phyloP scores from a whole-genome alignment of 2,113 vertebrate genomes.

The Callopanchax toddi region DNA sequence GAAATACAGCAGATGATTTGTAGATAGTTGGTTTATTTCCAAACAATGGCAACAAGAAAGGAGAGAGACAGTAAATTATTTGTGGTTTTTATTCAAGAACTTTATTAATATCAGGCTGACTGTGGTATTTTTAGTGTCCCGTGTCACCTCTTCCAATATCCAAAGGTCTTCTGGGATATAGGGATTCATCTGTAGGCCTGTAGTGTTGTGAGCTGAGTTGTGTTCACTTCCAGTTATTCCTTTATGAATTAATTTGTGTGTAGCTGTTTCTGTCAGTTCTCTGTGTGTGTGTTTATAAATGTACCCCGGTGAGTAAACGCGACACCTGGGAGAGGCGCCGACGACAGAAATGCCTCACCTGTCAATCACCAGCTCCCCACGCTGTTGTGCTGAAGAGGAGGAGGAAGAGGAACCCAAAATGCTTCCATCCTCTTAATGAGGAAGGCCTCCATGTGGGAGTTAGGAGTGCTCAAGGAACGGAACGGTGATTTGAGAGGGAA shows the following conservation, averaged over 20 bases:
- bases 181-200: constrained; percentile 26
- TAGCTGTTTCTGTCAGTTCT: constrained; percentile 18
- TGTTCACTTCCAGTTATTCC: background rate
- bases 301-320: constrained; percentile 18
- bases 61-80: constrained; percentile 10
- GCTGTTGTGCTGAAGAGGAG: constrained; percentile 28
- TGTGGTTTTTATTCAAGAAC: background rate
- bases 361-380: constrained; percentile 65
- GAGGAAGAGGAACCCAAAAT: constrained; percentile 35
- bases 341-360: constrained; percentile 64
- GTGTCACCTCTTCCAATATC: constrained; percentile 25
- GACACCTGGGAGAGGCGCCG: constrained; percentile 63
- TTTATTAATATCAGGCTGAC: constrained; percentile 2
- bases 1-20: background rate
- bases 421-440: constrained; percentile 71
- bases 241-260: constrained; percentile 9
- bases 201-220: constrained; percentile 6
- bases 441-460: constrained; percentile 60
- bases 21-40: background rate
- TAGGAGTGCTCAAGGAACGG: constrained; percentile 64
- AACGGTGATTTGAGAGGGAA: constrained; percentile 65
- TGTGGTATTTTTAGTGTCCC: constrained; percentile 20
- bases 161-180: constrained; percentile 27
- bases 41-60: background rate
- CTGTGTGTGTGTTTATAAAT: constrained; percentile 14